Percentiles rank a stretch among this genome's conserved stretches.
Conservation (phyloP, 2,797 vertebrate genomes). For the Danio aesculapii region DNA sequence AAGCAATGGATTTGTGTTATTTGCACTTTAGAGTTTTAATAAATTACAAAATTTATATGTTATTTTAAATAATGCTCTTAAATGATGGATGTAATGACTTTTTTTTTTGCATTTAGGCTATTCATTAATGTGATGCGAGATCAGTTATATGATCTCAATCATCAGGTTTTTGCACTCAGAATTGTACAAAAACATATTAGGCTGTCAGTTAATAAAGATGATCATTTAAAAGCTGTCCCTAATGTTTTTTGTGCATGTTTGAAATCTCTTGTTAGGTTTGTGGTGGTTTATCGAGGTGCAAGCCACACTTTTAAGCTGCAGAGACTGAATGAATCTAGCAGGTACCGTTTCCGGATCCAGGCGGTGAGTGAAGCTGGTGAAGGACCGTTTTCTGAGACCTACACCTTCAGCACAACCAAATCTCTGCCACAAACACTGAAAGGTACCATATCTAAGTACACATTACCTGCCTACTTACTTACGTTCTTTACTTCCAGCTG, state of each 20-base stretch:
- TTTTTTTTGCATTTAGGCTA: too few species aligned
- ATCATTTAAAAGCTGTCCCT: background rate
- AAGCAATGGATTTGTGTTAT: background rate
- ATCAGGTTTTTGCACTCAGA: too few species aligned
- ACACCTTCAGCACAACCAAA: constrained; percentile 94
- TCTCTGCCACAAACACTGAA: constrained; percentile 93
- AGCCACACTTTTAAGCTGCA: constrained; percentile 99
- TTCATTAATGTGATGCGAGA: too few species aligned
- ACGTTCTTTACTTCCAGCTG: background rate
- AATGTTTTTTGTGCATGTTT: constrained; percentile 2
- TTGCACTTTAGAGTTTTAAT: background rate
- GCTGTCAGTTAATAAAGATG: background rate
- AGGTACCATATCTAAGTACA: constrained; percentile 75
- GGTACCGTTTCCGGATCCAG: constrained; percentile 96
- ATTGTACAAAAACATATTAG: background rate
- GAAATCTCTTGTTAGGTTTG: constrained; percentile 80
- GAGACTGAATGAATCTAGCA: constrained; percentile 90
- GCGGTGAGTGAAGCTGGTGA: constrained; percentile 91
- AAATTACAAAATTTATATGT: too few species aligned
- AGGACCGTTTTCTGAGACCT: constrained; percentile 91
- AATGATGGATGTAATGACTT: too few species aligned
- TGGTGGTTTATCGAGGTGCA: constrained; percentile 93
- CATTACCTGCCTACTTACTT: too few species aligned
- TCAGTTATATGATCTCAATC: too few species aligned
- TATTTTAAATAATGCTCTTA: too few species aligned